A percentile compares a stretch with the other conserved stretches of the same genome.
These are phyloP conservation scores for Taxidea taxus DNA, from an alignment of 2,113 vertebrate species.

Conservation along the genomic window DNA sequence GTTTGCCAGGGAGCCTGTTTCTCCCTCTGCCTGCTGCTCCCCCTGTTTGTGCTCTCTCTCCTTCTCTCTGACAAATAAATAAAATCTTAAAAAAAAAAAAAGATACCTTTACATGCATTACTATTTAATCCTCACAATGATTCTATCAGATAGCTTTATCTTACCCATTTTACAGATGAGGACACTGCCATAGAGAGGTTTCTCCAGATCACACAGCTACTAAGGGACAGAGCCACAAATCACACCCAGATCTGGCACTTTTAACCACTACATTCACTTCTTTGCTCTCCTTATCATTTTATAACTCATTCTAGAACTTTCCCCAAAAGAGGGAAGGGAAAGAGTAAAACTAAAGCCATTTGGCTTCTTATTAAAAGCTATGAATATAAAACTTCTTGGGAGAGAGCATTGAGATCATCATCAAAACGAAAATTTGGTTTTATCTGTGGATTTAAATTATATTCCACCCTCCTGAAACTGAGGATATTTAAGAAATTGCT, in stretches of 20 bases:
- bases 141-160: neutral
- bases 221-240: neutral
- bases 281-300: neutral
- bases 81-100: neutral
- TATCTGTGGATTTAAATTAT: neutral
- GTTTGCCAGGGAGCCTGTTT: neutral
- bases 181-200: neutral
- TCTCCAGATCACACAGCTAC: neutral
- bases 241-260: neutral
- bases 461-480: neutral
- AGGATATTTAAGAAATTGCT: neutral
- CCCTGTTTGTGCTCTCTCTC: neutral
- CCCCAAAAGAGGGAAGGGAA: neutral
- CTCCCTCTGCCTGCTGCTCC: neutral
- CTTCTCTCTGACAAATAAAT: neutral
- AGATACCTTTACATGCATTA: neutral
- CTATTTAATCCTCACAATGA: neutral
- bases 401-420: neutral
- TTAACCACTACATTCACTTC: neutral
- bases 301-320: neutral
- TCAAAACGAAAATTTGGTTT: neutral
- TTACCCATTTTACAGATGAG: neutral
- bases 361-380: conserved; percentile 10
- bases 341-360: neutral
- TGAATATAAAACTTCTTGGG: neutral